phyloP scores from a whole-genome alignment of 2,113 vertebrate species.

The Cepphus grylle region DNA sequence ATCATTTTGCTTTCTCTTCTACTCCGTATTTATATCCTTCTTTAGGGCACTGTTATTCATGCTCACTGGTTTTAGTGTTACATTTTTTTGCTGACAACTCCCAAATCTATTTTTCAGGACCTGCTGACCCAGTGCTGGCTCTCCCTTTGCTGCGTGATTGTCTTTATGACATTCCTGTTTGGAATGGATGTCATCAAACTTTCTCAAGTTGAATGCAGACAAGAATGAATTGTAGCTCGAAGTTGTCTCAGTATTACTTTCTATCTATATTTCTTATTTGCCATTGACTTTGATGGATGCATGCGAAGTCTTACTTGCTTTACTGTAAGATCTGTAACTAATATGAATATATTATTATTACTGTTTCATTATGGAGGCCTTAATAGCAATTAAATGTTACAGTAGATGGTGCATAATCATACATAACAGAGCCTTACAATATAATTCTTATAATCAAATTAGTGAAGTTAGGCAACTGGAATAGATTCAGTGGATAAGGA shows the following conservation, averaged over 20 bases:
- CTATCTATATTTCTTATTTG: background rate
- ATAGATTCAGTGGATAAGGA: background rate
- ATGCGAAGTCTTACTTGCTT: background rate
- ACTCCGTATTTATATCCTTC: constrained; percentile 7
- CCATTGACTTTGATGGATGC: background rate
- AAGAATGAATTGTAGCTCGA: background rate
- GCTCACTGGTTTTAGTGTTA: constrained; percentile 40
- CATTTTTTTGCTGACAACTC: constrained; percentile 49
- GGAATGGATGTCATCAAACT: constrained; percentile 35
- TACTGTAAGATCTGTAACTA: background rate
- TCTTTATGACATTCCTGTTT: background rate
- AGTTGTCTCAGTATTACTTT: background rate
- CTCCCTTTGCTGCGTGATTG: constrained; percentile 32
- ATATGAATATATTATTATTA: background rate
- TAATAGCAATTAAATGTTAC: background rate
- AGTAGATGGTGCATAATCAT: background rate
- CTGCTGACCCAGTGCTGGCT: constrained; percentile 57
- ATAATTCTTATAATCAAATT: background rate
- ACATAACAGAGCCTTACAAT: background rate
- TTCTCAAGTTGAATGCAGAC: background rate
- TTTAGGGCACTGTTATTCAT: constrained; percentile 44
- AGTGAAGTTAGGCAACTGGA: background rate
- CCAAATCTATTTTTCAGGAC: constrained; percentile 36
- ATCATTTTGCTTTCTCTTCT: constrained; percentile 11
- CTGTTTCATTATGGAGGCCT: background rate